A percentile compares a stretch with the other conserved stretches of the same genome.
These are phyloP conservation scores for Cryptocheilus praepositus DNA, from an alignment of 2,888 invertebrate species.

Conservation along the genomic window DNA sequence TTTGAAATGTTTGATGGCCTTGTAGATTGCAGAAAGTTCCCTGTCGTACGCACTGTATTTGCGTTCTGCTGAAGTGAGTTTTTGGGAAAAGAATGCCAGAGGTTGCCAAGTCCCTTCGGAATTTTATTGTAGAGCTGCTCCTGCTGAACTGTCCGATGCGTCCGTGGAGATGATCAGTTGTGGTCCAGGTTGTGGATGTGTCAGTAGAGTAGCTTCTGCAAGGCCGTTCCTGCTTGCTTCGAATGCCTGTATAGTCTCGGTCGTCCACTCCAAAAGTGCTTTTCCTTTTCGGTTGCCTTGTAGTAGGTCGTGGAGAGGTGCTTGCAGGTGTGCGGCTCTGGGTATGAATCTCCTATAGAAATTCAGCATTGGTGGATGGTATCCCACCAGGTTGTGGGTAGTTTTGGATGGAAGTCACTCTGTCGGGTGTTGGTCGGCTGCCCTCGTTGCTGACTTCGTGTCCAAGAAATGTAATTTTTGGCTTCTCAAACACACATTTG, in stretches of 20 bases:
- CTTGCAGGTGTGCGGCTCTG: not conserved
- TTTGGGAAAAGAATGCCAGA: conserved; percentile 26
- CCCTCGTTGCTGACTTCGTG: not conserved
- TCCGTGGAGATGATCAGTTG: conserved; percentile 36
- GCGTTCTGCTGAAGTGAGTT: conserved; percentile 30
- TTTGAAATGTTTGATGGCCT: conserved; percentile 6
- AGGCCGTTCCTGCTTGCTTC: conserved; percentile 20
- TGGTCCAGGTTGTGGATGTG: conserved; percentile 29
- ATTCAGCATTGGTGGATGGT: not conserved
- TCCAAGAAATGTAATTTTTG: not conserved
- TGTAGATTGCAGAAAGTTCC: not conserved
- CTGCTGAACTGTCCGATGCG: conserved; percentile 30
- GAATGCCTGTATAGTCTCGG: conserved; percentile 27
- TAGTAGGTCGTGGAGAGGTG: not conserved
- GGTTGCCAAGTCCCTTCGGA: conserved; percentile 20
- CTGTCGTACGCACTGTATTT: conserved; percentile 42
- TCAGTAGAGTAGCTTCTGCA: conserved; percentile 28
- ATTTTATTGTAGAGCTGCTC: conserved; percentile 29
- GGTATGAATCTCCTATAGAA: not conserved
- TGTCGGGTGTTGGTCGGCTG: not conserved
- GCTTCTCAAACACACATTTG: conserved; percentile 3
- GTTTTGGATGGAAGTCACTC: not conserved
- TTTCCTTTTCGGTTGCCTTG: conserved; percentile 14
- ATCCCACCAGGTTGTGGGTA: not conserved
- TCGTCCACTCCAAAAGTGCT: conserved; percentile 22